Conservation (phyloP, 35 echinoderm and acorn worm genomes). For the Apostichopus californicus region DNA sequence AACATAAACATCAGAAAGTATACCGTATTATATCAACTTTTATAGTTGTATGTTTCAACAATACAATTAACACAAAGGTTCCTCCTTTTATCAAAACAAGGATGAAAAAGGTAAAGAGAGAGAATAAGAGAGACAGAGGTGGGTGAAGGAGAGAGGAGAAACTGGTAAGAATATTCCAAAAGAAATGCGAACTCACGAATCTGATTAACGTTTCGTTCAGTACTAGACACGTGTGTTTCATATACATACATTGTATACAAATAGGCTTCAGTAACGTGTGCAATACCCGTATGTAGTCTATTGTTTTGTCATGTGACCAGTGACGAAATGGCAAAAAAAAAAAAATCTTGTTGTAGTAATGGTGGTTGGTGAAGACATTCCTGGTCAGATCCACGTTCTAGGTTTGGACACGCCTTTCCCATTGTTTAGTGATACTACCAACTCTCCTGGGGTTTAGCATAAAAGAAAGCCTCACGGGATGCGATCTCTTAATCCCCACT, state of each 20-base stretch:
- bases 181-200: too few species aligned
- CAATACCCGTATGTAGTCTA: not conserved
- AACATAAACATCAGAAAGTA: too few species aligned
- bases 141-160: too few species aligned
- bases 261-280: not conserved
- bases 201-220: too few species aligned
- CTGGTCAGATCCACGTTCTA: not conserved
- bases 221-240: not conserved
- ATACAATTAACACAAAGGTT: too few species aligned
- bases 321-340: not conserved
- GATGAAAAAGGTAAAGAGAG: too few species aligned
- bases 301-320: not conserved
- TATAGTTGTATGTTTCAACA: too few species aligned
- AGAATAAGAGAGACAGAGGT: too few species aligned
- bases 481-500: not conserved
- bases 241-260: not conserved
- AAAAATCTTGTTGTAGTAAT: not conserved
- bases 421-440: not conserved
- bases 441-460: not conserved
- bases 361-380: too few species aligned
- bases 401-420: not conserved
- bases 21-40: too few species aligned
- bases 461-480: not conserved
- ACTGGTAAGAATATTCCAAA: too few species aligned
- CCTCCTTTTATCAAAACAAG: too few species aligned